These are phyloP conservation scores for Melanophora roralis DNA, from an alignment of 2,888 invertebrate genomes.

Conservation along the genomic window DNA sequence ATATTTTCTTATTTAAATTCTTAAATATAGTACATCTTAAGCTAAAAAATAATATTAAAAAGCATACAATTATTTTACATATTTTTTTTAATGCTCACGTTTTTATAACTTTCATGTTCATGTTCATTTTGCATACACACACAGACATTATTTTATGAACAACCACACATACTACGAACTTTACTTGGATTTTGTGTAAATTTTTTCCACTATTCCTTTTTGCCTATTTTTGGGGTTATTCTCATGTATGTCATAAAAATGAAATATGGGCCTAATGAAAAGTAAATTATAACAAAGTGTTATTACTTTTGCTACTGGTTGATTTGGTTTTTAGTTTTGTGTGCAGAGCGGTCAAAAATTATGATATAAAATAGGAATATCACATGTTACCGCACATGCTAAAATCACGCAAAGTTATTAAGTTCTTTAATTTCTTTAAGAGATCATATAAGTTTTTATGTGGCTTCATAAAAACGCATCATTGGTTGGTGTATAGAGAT, in stretches of 20 bases:
- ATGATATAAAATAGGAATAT: background rate
- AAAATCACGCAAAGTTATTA: too few species aligned
- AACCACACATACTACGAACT: too few species aligned
- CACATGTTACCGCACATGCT: background rate
- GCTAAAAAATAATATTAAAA: background rate
- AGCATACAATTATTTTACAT: background rate
- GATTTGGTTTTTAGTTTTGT: background rate
- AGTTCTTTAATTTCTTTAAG: too few species aligned
- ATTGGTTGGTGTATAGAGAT: background rate
- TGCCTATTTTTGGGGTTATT: background rate
- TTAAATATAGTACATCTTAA: background rate
- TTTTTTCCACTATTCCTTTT: conserved; percentile 14
- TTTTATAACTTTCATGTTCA: conserved; percentile 56
- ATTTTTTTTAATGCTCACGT: conserved; percentile 48
- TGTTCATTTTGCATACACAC: conserved; percentile 32
- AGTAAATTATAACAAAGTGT: conserved; percentile 38
- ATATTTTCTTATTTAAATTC: conserved; percentile 11
- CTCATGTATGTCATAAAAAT: conserved; percentile 31
- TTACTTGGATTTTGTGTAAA: background rate
- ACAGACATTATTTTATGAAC: too few species aligned
- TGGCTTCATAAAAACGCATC: background rate
- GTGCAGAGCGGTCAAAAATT: too few species aligned
- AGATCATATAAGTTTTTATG: background rate
- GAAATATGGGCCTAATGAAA: conserved; percentile 27
- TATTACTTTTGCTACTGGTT: conserved; percentile 41